These are phyloP conservation scores for Deilephila elpenor DNA, from an alignment of 2,888 invertebrate species.

Conservation along the genomic window DNA sequence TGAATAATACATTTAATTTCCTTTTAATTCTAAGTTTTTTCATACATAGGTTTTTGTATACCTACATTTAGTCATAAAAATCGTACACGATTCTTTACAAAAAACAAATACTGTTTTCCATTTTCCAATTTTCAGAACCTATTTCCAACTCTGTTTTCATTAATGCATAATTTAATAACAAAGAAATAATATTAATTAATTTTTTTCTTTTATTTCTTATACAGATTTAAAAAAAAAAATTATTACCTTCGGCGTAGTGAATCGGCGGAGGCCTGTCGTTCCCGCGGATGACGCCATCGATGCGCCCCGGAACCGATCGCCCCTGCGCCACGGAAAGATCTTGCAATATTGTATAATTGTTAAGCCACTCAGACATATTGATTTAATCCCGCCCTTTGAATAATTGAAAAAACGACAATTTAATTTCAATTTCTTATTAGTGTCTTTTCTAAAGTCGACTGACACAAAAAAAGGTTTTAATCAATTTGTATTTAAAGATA, in stretches of 20 bases:
- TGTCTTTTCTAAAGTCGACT: background rate
- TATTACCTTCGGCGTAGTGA: slow-evolving; percentile 56
- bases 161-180: no score
- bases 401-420: background rate
- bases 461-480: slow-evolving; percentile 5
- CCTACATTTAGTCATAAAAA: no score
- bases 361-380: slow-evolving; percentile 57
- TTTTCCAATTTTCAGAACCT: no score
- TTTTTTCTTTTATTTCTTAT: no score
- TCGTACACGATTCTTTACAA: no score
- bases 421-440: background rate
- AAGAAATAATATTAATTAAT: no score
- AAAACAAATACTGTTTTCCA: no score
- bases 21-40: no score
- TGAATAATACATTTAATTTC: no score
- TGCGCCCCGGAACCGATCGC: slow-evolving; percentile 54
- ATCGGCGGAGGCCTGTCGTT: slow-evolving; percentile 51
- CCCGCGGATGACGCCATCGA: slow-evolving; percentile 43
- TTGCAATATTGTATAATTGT: slow-evolving; percentile 54
- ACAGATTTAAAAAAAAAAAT: background rate
- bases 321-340: slow-evolving; percentile 66
- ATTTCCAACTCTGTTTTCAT: no score
- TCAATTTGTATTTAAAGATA: background rate
- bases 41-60: no score
- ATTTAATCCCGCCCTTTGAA: slow-evolving; percentile 1